Evolutionary conservation across 2,113 vertebrate species (phyloP), one percentile per base, ranked within the genome.

Genomic region (Danio rerio): DNA sequence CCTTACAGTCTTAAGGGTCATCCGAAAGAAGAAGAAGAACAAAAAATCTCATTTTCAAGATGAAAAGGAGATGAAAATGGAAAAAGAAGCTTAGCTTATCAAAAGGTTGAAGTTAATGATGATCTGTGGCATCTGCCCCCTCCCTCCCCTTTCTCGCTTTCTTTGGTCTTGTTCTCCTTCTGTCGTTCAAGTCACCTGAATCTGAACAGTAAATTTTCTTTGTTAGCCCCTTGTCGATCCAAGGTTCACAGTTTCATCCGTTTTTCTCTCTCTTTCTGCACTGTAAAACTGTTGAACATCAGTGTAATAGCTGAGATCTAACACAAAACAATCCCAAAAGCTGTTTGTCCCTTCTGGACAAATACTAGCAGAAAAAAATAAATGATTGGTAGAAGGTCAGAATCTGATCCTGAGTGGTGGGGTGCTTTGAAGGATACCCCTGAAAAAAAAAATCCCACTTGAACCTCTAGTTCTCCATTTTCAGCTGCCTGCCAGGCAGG

Each of bases 201-300:
- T 85, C 87, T 87, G 86, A 87, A 89, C 89, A 86, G 84, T 78
- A 63, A 87, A 86, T 88, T 18, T 59, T 83, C 62, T 83, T 89
- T 89, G 91, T 89, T 89, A 84, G 83, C 68, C 81, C 55, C 81
- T 83, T 85, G 59, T 75, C 58, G 50, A 68, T 85, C 55, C 15
- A 78, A 81, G 45, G 74, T 61, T 50, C 61, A 15, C 18, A 20
- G 53, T 83, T 18, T 42, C 58, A 49, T 66, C 31, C 8, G 12
- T 55, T 7, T 75, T 69, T 71, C n/a, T 75, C 16, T 62, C 40
- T 77, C 40, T 40, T 6, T 84, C 31, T 13, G 7, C 70, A 70
- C 62, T 11, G 49, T 55, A 53, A 43, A 4, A 12, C 61, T 73
- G 78, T 55, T 47, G 77, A 55, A 55, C 65, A 9, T 6, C 81